These are phyloP conservation scores for Blennius ocellaris DNA, from an alignment of 2,113 vertebrate species.

Conservation along the genomic window DNA sequence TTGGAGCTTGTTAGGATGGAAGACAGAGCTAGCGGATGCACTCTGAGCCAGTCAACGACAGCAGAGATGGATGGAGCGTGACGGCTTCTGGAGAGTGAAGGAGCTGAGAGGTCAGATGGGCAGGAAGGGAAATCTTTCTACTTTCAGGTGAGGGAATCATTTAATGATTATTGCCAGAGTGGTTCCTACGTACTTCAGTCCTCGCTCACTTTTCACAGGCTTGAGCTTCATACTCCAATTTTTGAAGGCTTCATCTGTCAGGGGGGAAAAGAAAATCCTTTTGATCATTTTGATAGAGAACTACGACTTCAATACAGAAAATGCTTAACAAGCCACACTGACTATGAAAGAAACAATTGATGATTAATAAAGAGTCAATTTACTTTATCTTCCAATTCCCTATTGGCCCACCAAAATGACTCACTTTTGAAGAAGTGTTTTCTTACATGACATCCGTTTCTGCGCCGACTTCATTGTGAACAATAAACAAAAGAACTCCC, in stretches of 20 bases:
- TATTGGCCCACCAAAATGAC: too few species aligned
- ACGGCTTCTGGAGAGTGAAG: conserved; percentile 57
- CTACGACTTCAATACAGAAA: too few species aligned
- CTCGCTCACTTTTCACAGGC: conserved; percentile 67
- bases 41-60: conserved; percentile 68
- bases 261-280: not conserved
- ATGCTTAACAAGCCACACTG: too few species aligned
- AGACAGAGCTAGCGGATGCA: conserved; percentile 61
- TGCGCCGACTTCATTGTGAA: not conserved
- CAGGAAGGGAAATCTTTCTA: conserved; percentile 15
- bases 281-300: too few species aligned
- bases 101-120: conserved; percentile 56
- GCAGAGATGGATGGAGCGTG: conserved; percentile 52
- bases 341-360: too few species aligned
- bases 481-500: conserved; percentile 24
- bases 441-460: too few species aligned
- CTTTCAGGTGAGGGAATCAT: conserved; percentile 16
- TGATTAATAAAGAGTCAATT: too few species aligned
- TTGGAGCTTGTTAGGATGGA: conserved; percentile 61
- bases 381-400: too few species aligned
- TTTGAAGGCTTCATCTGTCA: conserved; percentile 52
- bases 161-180: not conserved
- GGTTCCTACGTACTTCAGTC: conserved; percentile 82
- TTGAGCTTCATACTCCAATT: conserved; percentile 83
- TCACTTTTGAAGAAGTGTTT: too few species aligned